Conservation (phyloP, 2,113 vertebrate genomes). For the Hemibates koningsi region DNA sequence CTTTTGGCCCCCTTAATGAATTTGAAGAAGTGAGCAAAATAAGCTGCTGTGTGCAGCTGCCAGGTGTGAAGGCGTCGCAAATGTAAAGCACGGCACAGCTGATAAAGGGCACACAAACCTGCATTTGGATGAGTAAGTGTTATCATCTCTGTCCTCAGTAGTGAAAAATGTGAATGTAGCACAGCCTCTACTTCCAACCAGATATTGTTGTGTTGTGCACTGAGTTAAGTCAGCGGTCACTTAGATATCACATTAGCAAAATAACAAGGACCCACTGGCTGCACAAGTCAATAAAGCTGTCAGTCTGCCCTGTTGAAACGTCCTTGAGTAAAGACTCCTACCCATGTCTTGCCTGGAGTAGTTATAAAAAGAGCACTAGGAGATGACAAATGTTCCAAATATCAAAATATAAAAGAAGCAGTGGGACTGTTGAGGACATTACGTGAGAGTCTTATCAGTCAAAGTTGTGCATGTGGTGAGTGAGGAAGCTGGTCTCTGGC, state of each 20-base stretch:
- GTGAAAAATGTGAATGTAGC: not conserved
- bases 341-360: not conserved
- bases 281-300: not conserved
- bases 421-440: not conserved
- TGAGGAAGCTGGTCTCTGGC: slow-evolving; percentile 55
- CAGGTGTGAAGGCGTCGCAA: not conserved
- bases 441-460: slow-evolving; percentile 33
- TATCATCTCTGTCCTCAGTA: not conserved
- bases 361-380: not conserved
- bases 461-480: slow-evolving; percentile 18
- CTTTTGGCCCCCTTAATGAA: not conserved
- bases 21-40: not conserved
- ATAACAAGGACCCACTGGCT: not conserved
- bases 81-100: not conserved
- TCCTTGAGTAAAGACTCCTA: not conserved
- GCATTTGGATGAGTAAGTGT: not conserved
- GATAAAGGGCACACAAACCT: not conserved
- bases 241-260: not conserved
- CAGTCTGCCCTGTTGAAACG: not conserved
- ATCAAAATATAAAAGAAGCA: not conserved
- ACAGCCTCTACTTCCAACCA: not conserved
- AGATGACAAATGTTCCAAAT: not conserved
- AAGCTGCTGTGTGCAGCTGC: not conserved
- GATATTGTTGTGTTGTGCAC: not conserved
- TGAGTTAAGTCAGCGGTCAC: not conserved